Base-by-base conservation (phyloP, 2,888 invertebrate species). In the Hybos culiciformis region DNA sequence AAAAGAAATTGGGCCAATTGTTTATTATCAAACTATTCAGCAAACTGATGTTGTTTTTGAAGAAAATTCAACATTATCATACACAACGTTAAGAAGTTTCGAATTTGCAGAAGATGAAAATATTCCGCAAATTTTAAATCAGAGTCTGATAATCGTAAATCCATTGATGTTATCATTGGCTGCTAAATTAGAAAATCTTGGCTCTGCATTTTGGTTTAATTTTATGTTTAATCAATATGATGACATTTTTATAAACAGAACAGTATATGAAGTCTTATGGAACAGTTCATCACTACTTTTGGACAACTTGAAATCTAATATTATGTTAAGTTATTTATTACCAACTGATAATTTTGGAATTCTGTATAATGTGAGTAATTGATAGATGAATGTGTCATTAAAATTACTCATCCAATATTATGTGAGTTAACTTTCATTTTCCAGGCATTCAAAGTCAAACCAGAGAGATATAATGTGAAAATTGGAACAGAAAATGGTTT, bases 1-100 rank as follows among this genome's bases (percentile, higher is more conserved):
- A 4, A 59, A 79, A 48, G 78, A 90, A 67, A 69, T 85, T 15
- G 88, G 88, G 1, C 88, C 90, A 1, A 62, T 63, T 36, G 53
- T 54, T 19, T 63, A 61, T 46, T 48, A 43, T 5, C 45, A 50
- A 23, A 26, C 43, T 1, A 15, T 46, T 15, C 42, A 23, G 0
- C 48, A 48, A 31, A 43, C 48, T 7, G 21, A 50, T 24, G 42
- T 50, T 5, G 39, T 56, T 4, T 50, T 59, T 33, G 56, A 62
- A 19, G 55, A 53, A 0, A 50, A 48, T 17, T 53, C 50, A 1
- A 62, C 62, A 11, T 41, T 69, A 37, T 63, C 61, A 1, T 82
- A 77, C 54, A 70, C 71, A 0, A 78, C 46, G 3, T 39, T 43
- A 8, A 46, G 42, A 15, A 20, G 44, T 5, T 34, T 50, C 17